These are phyloP conservation scores for Euwallacea similis DNA, from an alignment of 1,140 invertebrate genomes.

Conservation along the genomic window DNA sequence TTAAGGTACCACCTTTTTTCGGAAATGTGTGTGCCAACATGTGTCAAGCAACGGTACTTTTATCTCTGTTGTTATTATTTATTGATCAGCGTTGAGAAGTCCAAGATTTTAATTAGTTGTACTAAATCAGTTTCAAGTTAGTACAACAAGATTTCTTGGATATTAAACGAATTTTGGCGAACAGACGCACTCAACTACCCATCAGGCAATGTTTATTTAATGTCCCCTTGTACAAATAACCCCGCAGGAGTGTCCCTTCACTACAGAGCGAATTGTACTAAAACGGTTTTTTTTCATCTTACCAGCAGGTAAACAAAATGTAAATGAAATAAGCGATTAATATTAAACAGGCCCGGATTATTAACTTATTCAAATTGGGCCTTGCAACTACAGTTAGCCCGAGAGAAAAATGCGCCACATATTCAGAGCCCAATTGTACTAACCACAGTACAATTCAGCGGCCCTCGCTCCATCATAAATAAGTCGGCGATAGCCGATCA, in stretches of 20 bases:
- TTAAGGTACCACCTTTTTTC: too few species aligned
- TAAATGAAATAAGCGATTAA: background rate
- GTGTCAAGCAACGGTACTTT: too few species aligned
- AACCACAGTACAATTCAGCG: background rate
- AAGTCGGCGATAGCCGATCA: slow-evolving; percentile 31
- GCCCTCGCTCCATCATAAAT: slow-evolving; percentile 12
- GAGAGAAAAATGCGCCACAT: background rate
- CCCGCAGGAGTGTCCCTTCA: background rate
- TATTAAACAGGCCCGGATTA: slow-evolving; percentile 1
- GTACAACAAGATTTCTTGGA: too few species aligned
- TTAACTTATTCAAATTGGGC: background rate
- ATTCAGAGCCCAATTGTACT: background rate
- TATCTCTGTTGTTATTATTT: too few species aligned
- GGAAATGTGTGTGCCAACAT: too few species aligned
- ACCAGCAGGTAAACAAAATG: background rate
- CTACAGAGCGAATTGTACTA: background rate
- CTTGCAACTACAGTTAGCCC: background rate
- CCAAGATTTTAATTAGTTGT: too few species aligned
- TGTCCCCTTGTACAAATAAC: background rate
- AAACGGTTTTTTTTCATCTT: background rate
- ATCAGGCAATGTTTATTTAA: background rate
- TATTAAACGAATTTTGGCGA: too few species aligned
- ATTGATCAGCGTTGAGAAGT: too few species aligned
- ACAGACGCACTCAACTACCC: too few species aligned
- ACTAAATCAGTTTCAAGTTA: too few species aligned